Evolutionary conservation across 2,797 vertebrate genomes (phyloP).

Genomic region (Phaenicophaeus curvirostris): DNA sequence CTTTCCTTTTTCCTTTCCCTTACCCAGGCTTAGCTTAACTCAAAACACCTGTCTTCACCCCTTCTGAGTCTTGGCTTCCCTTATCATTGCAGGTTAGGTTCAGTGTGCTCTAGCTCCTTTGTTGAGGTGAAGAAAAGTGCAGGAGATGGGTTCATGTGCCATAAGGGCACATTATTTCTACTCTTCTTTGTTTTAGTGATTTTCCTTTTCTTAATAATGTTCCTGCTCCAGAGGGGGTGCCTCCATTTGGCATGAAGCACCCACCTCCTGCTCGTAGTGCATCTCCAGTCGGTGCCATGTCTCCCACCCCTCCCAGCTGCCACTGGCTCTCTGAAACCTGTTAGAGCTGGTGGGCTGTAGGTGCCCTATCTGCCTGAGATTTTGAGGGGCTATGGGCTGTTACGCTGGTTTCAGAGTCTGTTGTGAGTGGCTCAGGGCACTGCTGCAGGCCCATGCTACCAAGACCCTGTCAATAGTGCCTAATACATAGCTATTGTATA

Average conservation of each 20-base stretch:
- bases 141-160: neutral
- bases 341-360: neutral
- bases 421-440: neutral
- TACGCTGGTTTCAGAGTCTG: neutral
- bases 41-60: neutral
- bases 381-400: neutral
- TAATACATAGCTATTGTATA: neutral
- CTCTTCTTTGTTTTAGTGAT: neutral
- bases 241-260: neutral
- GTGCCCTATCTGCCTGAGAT: neutral
- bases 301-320: fast-evolving
- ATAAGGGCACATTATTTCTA: neutral
- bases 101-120: neutral
- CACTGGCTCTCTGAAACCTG: neutral
- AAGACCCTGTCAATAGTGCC: neutral
- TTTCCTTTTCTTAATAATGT: neutral
- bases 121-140: neutral
- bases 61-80: neutral
- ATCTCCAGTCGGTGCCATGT: fast-evolving
- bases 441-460: neutral
- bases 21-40: neutral
- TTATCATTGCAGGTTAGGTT: neutral
- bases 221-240: neutral
- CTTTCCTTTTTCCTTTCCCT: neutral
- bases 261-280: fast-evolving